These are phyloP conservation scores for Saxidomus purpurata DNA, from an alignment of 1,140 invertebrate genomes.

Conservation along the genomic window DNA sequence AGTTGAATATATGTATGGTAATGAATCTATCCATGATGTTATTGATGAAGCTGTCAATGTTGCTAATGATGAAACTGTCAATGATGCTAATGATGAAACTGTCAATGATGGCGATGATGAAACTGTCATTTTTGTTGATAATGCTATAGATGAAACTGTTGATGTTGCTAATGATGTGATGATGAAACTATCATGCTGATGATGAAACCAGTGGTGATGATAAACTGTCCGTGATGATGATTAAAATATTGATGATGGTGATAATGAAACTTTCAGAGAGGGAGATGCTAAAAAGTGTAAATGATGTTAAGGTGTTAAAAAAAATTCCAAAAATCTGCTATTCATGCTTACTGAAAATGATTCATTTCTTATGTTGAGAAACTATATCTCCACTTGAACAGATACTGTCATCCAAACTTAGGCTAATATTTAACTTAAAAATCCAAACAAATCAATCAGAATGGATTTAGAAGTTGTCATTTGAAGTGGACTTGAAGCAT, in stretches of 20 bases:
- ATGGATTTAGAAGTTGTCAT: background rate
- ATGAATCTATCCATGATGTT: background rate
- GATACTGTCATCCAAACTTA: no score
- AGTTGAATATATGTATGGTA: background rate
- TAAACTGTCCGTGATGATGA: no score
- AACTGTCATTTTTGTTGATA: background rate
- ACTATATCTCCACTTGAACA: no score
- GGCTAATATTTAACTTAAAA: background rate
- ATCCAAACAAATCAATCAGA: conserved; percentile 10
- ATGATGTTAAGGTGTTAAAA: no score
- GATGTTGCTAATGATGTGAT: conserved; percentile 46
- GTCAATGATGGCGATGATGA: conserved; percentile 32
- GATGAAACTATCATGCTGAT: no score
- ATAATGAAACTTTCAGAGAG: no score
- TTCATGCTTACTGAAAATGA: no score
- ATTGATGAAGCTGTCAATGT: background rate
- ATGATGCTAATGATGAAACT: background rate
- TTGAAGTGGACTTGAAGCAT: background rate
- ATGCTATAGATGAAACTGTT: conserved; percentile 1
- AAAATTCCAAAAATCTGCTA: no score
- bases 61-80: background rate
- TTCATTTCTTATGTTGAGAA: no score
- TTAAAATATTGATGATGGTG: no score
- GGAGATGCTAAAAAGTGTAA: no score
- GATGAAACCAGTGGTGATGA: background rate